Conservation (phyloP, 1,140 invertebrate genomes). For the Diabrotica undecimpunctata region DNA sequence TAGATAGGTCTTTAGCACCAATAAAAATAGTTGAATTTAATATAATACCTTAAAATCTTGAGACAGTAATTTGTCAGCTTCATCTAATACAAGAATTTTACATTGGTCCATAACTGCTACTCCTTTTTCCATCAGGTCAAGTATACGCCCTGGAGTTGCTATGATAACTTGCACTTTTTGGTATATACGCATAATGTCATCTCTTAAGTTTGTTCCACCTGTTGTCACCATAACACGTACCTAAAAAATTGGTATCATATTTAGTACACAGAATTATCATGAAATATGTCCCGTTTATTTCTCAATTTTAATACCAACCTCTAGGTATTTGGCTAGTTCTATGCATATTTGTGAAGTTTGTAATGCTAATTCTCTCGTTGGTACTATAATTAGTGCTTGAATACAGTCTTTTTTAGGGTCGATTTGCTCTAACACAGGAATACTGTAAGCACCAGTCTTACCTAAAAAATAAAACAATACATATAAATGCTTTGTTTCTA, state of each 20-base stretch:
- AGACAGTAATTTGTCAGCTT: conserved; percentile 98
- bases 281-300: too few species aligned
- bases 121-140: conserved; percentile 97
- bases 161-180: conserved; percentile 99
- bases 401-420: conserved; percentile 86
- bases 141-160: conserved; percentile 97
- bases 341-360: conserved; percentile 99
- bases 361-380: conserved; percentile 96
- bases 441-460: conserved; percentile 99
- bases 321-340: conserved; percentile 94
- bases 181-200: conserved; percentile 99
- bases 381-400: conserved; percentile 97
- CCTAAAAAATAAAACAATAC: conserved; percentile 47
- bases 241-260: conserved; percentile 11
- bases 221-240: conserved; percentile 99
- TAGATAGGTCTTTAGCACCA: too few species aligned
- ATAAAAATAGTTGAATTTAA: too few species aligned
- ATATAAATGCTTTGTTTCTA: background rate
- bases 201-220: conserved; percentile 92
- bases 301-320: conserved; percentile 67
- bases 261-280: too few species aligned
- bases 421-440: conserved; percentile 95
- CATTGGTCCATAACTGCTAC: conserved; percentile 95
- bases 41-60: conserved; percentile 85
- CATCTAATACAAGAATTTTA: conserved; percentile 95